Conservation (phyloP, 2,888 invertebrate genomes). For the Salpingus planirostris region DNA sequence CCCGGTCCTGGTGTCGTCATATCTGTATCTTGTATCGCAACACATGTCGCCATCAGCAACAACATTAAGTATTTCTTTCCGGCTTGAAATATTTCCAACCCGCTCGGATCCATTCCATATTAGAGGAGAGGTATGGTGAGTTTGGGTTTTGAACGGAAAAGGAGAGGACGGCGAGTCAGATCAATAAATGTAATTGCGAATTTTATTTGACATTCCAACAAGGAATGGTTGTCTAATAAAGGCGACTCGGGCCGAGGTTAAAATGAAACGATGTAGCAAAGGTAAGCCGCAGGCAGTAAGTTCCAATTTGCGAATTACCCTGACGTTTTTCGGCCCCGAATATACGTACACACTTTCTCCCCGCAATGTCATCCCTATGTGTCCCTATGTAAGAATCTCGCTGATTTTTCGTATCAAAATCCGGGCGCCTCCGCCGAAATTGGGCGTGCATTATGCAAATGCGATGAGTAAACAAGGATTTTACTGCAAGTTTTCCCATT, state of each 20-base stretch:
- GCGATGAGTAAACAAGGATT: too few relatives aligned
- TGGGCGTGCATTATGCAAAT: too few relatives aligned
- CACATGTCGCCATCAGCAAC: conserved; percentile 19
- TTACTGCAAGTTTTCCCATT: too few relatives aligned
- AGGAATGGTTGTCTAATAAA: conserved; percentile 25
- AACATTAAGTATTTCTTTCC: conserved; percentile 13
- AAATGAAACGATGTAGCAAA: conserved; percentile 21
- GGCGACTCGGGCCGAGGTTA: conserved; percentile 14
- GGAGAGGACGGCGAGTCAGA: conserved; percentile 9
- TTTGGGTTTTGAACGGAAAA: too few relatives aligned
- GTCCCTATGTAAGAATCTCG: too few relatives aligned
- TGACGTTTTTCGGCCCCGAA: too few relatives aligned
- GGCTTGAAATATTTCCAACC: conserved; percentile 5
- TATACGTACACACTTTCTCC: too few relatives aligned
- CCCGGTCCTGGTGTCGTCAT: conserved; percentile 16
- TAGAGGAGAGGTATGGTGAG: too few relatives aligned
- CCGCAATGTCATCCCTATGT: too few relatives aligned
- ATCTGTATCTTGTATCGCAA: conserved; percentile 18
- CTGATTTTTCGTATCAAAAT: too few relatives aligned
- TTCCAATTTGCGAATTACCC: conserved; percentile 29
- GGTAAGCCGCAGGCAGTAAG: conserved; percentile 25
- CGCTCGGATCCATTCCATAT: too few relatives aligned
- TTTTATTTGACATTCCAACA: conserved; percentile 24
- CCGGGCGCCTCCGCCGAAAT: too few relatives aligned
- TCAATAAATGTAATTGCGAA: conserved; percentile 24